Percentiles rank a stretch among this genome's conserved stretches.
These are phyloP conservation scores for Epirrhoe alternata DNA, from an alignment of 2,888 invertebrate species.

Conservation along the genomic window DNA sequence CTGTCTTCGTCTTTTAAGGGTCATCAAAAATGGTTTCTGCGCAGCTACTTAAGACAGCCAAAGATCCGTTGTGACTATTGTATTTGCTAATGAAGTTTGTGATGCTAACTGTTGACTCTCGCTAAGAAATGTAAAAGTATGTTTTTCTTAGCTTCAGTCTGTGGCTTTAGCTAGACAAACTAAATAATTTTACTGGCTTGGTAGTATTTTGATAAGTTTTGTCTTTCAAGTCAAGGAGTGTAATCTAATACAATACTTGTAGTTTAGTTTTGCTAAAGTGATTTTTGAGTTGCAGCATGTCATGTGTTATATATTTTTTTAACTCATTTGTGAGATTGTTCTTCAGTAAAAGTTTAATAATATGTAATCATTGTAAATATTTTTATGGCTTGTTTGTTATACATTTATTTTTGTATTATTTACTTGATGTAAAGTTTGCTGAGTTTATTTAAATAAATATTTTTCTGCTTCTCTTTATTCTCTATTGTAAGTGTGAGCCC, in stretches of 20 bases:
- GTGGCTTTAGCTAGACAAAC: neutral
- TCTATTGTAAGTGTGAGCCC: conserved; percentile 34
- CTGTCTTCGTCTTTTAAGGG: no score
- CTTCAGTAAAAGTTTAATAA: conserved; percentile 54
- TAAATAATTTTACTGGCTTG: conserved; percentile 27
- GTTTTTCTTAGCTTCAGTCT: conserved; percentile 6
- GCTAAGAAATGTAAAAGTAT: neutral
- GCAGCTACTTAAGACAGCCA: no score
- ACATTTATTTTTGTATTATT: conserved; percentile 72
- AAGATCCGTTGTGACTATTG: no score
- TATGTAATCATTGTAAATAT: conserved; percentile 70
- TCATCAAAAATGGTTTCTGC: no score
- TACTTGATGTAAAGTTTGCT: conserved; percentile 73
- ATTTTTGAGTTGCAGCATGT: conserved; percentile 43
- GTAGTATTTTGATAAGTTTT: conserved; percentile 32
- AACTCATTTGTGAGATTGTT: conserved; percentile 46
- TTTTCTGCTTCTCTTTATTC: conserved; percentile 44
- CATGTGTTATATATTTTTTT: conserved; percentile 42
- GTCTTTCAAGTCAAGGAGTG: conserved; percentile 23
- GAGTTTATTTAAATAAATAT: conserved; percentile 58
- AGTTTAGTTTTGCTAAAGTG: conserved; percentile 41
- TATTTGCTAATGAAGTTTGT: neutral
- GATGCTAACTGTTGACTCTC: neutral
- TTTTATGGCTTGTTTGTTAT: conserved; percentile 44
- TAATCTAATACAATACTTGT: conserved; percentile 29